Evolutionary conservation across 2,113 vertebrate species (phyloP).

Genomic region (Actenoides lindsayi): DNA sequence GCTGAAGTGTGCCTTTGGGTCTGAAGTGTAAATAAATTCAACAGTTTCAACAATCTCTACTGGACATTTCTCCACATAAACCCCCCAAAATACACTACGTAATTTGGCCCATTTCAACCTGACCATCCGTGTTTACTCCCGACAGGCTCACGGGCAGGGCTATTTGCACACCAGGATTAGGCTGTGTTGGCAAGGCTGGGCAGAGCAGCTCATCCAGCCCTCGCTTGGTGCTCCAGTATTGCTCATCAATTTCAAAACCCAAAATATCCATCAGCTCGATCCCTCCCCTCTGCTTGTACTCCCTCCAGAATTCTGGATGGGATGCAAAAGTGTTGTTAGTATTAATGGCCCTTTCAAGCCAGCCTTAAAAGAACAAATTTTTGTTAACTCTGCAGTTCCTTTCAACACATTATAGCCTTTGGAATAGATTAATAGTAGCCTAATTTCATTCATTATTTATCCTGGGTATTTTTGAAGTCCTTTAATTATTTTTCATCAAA

Average conservation of each 20-base stretch:
- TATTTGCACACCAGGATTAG: not conserved
- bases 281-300: not conserved
- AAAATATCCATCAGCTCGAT: not conserved
- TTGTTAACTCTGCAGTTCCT: conserved; percentile 24
- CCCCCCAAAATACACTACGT: not conserved
- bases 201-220: not conserved
- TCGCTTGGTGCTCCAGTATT: not conserved
- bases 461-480: not conserved
- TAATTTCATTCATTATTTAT: conserved; percentile 45
- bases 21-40: not conserved
- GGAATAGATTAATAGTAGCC: not conserved
- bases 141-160: not conserved
- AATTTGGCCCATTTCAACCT: not conserved
- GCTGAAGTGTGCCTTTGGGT: not conserved
- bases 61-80: not conserved
- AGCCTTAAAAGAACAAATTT: not conserved
- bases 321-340: not conserved
- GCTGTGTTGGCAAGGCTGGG: not conserved
- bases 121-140: not conserved
- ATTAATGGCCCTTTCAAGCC: not conserved
- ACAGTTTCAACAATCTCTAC: not conserved
- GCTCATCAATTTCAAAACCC: not conserved
- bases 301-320: not conserved
- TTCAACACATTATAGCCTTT: not conserved
- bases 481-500: conserved; percentile 28